phyloP scores from a whole-genome alignment of 2,797 vertebrate species.

The Clarias fuscus region DNA sequence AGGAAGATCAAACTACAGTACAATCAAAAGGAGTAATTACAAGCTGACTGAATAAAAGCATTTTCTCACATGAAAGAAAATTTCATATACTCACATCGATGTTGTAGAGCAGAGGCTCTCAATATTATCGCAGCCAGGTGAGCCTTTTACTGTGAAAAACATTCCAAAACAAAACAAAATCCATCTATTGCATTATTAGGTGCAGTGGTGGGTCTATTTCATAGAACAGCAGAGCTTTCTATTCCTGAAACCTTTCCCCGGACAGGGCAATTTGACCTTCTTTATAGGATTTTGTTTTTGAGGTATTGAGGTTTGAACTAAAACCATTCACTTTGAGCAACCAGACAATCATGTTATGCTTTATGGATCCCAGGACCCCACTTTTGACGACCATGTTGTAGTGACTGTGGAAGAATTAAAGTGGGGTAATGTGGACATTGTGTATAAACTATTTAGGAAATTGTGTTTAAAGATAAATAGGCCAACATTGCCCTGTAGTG shows the following conservation, averaged over 20 bases:
- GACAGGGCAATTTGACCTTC: not conserved
- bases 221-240: not conserved
- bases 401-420: not conserved
- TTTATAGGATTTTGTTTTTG: not conserved
- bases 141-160: not conserved
- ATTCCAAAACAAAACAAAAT: not conserved
- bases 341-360: not conserved
- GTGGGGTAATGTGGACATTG: not conserved
- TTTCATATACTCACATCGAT: not conserved
- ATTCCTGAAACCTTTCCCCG: not conserved
- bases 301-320: not conserved
- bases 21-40: not conserved
- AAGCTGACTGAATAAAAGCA: not conserved
- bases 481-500: too few relatives aligned
- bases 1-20: slow-evolving; percentile 16
- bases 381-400: not conserved
- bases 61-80: not conserved
- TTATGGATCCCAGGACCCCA: not conserved
- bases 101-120: not conserved
- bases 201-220: not conserved
- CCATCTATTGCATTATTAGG: not conserved
- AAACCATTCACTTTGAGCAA: not conserved
- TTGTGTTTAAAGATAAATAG: too few relatives aligned
- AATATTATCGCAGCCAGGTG: not conserved
- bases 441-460: too few relatives aligned